Conservation (phyloP, 1,140 invertebrate genomes). For the Solenopsis invicta region DNA sequence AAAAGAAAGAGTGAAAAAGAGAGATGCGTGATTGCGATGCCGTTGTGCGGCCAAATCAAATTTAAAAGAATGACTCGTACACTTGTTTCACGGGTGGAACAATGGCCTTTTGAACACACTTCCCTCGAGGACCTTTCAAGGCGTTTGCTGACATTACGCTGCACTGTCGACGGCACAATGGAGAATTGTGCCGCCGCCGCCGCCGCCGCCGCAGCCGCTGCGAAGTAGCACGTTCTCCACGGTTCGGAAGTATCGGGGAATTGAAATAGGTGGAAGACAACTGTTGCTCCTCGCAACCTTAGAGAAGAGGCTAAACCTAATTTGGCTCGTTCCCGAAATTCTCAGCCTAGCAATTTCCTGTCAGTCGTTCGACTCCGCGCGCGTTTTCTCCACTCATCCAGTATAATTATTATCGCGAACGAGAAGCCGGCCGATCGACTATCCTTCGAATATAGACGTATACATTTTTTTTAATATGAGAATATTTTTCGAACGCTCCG, state of each 20-base stretch:
- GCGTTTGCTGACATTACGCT: conserved; percentile 82
- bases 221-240: conserved; percentile 69
- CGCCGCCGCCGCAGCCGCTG: conserved; percentile 50
- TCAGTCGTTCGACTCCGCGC: conserved; percentile 25
- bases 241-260: conserved; percentile 74
- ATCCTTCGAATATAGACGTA: neutral
- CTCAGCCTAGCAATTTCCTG: conserved; percentile 47
- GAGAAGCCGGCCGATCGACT: neutral
- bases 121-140: conserved; percentile 82
- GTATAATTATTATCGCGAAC: conserved; percentile 36
- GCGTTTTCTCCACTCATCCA: conserved; percentile 37
- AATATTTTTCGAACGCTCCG: neutral
- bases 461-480: neutral
- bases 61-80: conserved; percentile 86
- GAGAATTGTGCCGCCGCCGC: conserved; percentile 77
- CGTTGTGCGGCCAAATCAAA: conserved; percentile 81
- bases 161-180: conserved; percentile 79
- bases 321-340: conserved; percentile 66
- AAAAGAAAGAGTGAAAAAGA: neutral
- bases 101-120: conserved; percentile 84
- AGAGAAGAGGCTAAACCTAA: conserved; percentile 57
- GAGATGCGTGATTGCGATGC: conserved; percentile 53
- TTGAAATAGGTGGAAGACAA: conserved; percentile 74
- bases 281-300: conserved; percentile 68
- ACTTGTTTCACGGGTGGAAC: conserved; percentile 81